Evolutionary conservation across 2,797 vertebrate species (phyloP).

Genomic region (Loriculus beryllinus): DNA sequence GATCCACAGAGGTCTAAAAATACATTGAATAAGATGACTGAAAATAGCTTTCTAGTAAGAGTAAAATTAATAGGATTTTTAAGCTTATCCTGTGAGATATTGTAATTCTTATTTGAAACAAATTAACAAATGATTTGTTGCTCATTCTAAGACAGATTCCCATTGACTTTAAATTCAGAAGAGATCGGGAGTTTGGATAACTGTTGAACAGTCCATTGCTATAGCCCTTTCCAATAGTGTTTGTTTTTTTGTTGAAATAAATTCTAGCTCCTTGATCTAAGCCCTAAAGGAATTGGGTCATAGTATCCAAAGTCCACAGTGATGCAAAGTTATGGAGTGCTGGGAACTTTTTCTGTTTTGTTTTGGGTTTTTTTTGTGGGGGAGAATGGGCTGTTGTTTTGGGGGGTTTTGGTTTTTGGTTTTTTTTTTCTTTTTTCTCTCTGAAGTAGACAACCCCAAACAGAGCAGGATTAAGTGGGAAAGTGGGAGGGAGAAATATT

Average conservation of each 20-base stretch:
- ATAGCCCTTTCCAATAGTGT: background rate
- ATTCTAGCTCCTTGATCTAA: background rate
- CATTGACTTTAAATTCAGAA: background rate
- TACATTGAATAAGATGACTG: background rate
- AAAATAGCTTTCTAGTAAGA: background rate
- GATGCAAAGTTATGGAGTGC: background rate
- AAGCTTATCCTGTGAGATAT: rapidly evolving
- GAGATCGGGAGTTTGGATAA: background rate
- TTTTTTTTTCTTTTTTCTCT: background rate
- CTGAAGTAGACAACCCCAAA: background rate
- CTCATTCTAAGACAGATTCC: background rate
- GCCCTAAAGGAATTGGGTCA: background rate
- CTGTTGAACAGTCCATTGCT: background rate
- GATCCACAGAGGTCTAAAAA: background rate
- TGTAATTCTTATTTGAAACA: background rate
- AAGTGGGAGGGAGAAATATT: background rate
- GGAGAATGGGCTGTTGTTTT: no score
- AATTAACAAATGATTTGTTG: background rate
- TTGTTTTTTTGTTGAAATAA: background rate
- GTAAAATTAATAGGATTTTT: background rate
- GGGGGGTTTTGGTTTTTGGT: no score
- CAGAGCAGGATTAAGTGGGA: background rate
- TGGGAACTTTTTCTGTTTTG: no score
- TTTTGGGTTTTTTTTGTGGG: no score
- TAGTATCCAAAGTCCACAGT: background rate